Conservation (phyloP, 2,113 vertebrate genomes). For the Emydura subglobosa region DNA sequence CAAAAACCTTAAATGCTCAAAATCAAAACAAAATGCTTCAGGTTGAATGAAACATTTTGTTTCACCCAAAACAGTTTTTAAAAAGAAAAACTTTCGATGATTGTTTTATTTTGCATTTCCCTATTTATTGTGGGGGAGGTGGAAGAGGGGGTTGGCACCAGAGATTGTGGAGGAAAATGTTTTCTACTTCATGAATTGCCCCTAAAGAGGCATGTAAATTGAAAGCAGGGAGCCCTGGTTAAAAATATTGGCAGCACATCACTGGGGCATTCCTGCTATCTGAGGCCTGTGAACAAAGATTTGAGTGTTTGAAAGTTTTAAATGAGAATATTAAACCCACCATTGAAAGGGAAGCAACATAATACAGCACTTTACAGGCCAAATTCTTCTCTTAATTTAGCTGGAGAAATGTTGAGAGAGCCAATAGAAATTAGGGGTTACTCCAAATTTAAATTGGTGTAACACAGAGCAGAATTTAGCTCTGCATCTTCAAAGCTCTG, state of each 20-base stretch:
- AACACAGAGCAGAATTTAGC: not conserved
- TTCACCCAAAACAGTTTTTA: not conserved
- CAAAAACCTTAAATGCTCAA: not conserved
- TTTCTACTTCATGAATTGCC: not conserved
- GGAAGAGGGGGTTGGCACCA: not conserved
- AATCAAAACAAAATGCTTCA: not conserved
- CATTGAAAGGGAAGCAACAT: not conserved
- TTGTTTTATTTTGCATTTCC: not conserved
- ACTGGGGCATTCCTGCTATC: not conserved
- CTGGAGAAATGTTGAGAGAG: not conserved
- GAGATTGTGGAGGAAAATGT: not conserved
- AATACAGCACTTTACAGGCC: not conserved
- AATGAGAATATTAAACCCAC: not conserved
- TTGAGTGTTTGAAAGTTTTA: not conserved
- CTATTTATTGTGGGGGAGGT: not conserved
- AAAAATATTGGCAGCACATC: not conserved
- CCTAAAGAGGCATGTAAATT: not conserved
- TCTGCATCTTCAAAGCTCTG: not conserved
- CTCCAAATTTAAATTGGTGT: not conserved
- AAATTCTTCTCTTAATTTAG: not conserved
- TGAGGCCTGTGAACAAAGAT: not conserved
- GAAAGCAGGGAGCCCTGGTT: not conserved
- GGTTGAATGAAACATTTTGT: not conserved
- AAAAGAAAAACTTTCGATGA: not conserved
- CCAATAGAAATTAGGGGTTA: not conserved